Evolutionary conservation across 1,140 invertebrate genomes (phyloP), one percentile per base, ranked within the genome.

Genomic region (Papilio machaon): DNA sequence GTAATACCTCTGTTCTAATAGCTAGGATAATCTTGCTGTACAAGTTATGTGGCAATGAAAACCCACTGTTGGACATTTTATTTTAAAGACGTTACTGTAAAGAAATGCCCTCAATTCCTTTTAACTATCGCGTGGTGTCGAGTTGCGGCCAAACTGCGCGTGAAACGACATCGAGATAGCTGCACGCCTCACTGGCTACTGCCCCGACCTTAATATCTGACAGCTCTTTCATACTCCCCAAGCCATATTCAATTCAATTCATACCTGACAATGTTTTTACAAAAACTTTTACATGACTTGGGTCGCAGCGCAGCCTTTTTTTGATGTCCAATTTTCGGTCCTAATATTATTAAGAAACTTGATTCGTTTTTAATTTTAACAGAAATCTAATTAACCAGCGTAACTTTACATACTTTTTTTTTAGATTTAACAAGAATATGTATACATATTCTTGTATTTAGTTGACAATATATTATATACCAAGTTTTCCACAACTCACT

Each of bases 91-190:
- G 23, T 35, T 38, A 35, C 23, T 70, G 35, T 35, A 5, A 70
- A 70, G 30, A 70, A 70, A 35, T 70, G 64, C 11, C 60, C 60
- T 67, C 64, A 11, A 70, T 70, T 70, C 30, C 11, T 64, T 64
- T 64, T 23, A 30, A 64, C 17, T 7, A 17, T 58, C 54, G 54
- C 54, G 54, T 58, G 47, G 47, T 49, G 54, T 64, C 60, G n/a
- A 23, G 60, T 35, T 13, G 64, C 4, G 30, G 64, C 30, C 64
- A 70, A 70, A 70, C 64, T 70, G 30, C 64, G 64, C 64, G 64
- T 70, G 64, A 70, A 70, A 70, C 64, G 64, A 70, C 64, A 15
- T 15, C 64, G 60, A 15, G 60, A 70, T 15, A 15, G 30, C 60
- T 64, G 9, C 23, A 30, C 64, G 64, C 30, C 30, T 70, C 30